phyloP scores from a whole-genome alignment of 2,797 vertebrate species.

The Lutjanus argentimaculatus region DNA sequence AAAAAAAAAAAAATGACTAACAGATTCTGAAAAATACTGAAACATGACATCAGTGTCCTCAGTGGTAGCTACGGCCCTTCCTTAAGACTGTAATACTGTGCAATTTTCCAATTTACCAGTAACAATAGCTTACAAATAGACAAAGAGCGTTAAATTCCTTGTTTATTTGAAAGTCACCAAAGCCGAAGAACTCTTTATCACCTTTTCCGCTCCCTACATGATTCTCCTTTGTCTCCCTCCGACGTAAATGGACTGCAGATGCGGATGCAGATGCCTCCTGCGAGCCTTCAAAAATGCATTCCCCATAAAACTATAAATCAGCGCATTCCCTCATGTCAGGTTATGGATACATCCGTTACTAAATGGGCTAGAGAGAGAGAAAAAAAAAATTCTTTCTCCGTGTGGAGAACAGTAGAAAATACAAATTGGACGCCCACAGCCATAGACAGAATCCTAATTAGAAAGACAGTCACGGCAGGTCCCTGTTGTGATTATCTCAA shows the following conservation, averaged over 20 bases:
- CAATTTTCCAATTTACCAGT: constrained; percentile 10
- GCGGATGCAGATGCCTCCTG: constrained; percentile 77
- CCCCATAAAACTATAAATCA: constrained; percentile 82
- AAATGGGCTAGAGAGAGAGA: constrained; percentile 47
- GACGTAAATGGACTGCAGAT: constrained; percentile 78
- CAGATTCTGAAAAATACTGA: too few species aligned
- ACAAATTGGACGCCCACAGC: constrained; percentile 61
- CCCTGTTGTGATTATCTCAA: constrained; percentile 75
- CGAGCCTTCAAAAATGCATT: constrained; percentile 75
- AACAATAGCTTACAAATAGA: constrained; percentile 21
- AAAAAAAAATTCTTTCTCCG: constrained; percentile 6
- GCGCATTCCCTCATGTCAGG: constrained; percentile 72
- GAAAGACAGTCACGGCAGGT: constrained; percentile 66
- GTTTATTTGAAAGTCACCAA: constrained; percentile 50
- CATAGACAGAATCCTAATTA: constrained; percentile 75
- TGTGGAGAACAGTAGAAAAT: constrained; percentile 58
- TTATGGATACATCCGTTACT: constrained; percentile 73
- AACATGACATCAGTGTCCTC: too few species aligned
- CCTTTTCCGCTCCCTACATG: constrained; percentile 33
- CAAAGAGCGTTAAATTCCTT: constrained; percentile 16
- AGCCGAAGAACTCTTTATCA: constrained; percentile 43
- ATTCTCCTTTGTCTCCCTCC: constrained; percentile 50
- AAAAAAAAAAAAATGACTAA: too few species aligned
- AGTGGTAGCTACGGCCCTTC: too few species aligned
- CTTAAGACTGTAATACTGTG: neutral